phyloP scores from a whole-genome alignment of 2,888 invertebrate species.

The Nesidiocoris tenuis region DNA sequence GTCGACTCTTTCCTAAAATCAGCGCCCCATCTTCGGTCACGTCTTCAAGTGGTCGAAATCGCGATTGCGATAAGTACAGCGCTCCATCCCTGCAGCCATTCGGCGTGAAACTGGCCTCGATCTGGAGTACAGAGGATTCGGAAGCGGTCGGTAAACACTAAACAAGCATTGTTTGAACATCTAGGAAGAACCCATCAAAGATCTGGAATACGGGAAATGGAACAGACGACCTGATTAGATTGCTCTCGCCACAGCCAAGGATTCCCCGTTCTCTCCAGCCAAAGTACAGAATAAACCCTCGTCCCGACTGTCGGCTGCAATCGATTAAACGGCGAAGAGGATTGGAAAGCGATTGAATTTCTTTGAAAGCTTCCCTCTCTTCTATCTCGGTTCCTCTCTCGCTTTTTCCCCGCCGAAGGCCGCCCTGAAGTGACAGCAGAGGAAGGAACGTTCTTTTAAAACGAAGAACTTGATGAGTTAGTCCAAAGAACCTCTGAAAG shows the following conservation, averaged over 20 bases:
- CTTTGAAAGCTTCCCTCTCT: conserved; percentile 7
- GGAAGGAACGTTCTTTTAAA: background rate
- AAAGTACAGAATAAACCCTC: conserved; percentile 5
- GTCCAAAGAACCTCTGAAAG: background rate
- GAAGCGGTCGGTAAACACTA: background rate
- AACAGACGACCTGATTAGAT: conserved; percentile 11
- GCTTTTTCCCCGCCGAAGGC: background rate
- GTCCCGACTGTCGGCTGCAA: background rate
- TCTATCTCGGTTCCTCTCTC: background rate
- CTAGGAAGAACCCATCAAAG: background rate
- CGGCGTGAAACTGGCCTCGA: too few relatives aligned
- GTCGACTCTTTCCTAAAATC: too few relatives aligned
- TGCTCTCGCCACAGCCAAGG: background rate
- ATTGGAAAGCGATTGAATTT: conserved; percentile 13
- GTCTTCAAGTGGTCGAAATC: too few relatives aligned
- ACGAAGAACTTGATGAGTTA: conserved; percentile 7
- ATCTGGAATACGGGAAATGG: conserved; percentile 9
- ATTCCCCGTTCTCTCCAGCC: background rate
- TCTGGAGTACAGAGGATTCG: too few relatives aligned
- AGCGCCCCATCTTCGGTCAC: too few relatives aligned
- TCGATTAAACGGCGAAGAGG: conserved; percentile 8
- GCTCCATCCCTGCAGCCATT: too few relatives aligned
- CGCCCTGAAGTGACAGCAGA: background rate
- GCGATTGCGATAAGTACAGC: too few relatives aligned
- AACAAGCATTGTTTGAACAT: background rate